These are phyloP conservation scores for Azemiops feae DNA, from an alignment of 2,113 vertebrate genomes.

Conservation along the genomic window DNA sequence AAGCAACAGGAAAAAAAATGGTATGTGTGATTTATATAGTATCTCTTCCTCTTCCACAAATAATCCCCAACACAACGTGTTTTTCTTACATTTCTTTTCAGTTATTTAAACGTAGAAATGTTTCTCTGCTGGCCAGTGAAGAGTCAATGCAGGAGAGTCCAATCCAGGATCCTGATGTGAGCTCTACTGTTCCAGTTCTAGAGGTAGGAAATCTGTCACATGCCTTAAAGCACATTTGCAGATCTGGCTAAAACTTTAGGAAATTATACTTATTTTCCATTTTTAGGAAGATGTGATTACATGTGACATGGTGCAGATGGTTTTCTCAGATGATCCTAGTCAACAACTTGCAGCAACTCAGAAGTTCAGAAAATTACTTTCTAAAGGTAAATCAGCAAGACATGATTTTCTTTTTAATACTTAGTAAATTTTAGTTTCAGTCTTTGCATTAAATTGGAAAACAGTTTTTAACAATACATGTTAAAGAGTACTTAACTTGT, in stretches of 20 bases:
- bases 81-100: conserved; percentile 55
- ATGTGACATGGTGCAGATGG: conserved; percentile 90
- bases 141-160: conserved; percentile 89
- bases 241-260: background rate
- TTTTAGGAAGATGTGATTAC: conserved; percentile 89
- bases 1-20: background rate
- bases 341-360: conserved; percentile 89
- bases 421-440: conserved; percentile 4
- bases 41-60: background rate
- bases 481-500: conserved; percentile 15
- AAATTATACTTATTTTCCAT: conserved; percentile 27
- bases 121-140: conserved; percentile 79
- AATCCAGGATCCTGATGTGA: conserved; percentile 90
- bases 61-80: background rate
- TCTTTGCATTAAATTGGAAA: conserved; percentile 11
- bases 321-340: conserved; percentile 88
- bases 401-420: background rate
- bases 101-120: conserved; percentile 91
- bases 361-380: conserved; percentile 90
- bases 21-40: background rate
- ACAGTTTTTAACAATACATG: background rate
- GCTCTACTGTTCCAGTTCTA: conserved; percentile 86
- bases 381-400: conserved; percentile 76
- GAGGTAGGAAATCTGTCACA: conserved; percentile 71
- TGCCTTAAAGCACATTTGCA: conserved; percentile 3